Percentiles rank a stretch among this genome's conserved stretches.
Evolutionary conservation across 2,888 invertebrate genomes (phyloP).

Genomic region (Pimpla rufipes): DNA sequence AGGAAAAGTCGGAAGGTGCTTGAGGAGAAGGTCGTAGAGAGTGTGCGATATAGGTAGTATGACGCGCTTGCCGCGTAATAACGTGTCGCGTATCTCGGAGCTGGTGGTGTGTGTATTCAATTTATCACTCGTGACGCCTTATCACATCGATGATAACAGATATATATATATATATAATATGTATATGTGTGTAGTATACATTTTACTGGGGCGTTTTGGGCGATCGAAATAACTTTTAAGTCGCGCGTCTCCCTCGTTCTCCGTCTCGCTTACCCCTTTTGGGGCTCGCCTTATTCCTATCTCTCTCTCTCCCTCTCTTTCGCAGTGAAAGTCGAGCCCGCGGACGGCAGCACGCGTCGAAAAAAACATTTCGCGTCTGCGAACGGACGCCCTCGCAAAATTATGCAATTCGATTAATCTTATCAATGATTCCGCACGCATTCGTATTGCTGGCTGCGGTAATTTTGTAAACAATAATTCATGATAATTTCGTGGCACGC

Average conservation of each 20-base stretch:
- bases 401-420: conserved; percentile 11
- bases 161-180: conserved; percentile 37
- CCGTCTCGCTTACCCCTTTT: conserved; percentile 1
- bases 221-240: conserved; percentile 11
- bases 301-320: not conserved
- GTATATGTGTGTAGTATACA: conserved; percentile 34
- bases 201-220: conserved; percentile 35
- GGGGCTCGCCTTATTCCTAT: too few species aligned
- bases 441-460: not conserved
- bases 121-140: conserved; percentile 72
- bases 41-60: conserved; percentile 17
- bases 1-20: conserved; percentile 37
- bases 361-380: not conserved
- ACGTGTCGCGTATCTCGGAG: conserved; percentile 34
- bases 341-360: conserved; percentile 12
- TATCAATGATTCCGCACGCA: not conserved
- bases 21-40: conserved; percentile 3
- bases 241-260: conserved; percentile 15
- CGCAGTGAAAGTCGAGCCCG: conserved; percentile 19
- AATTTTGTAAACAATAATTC: not conserved
- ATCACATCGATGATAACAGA: conserved; percentile 73
- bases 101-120: conserved; percentile 60
- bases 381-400: conserved; percentile 1
- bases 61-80: conserved; percentile 59
- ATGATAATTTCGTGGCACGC: not conserved